Evolutionary conservation across 2,888 invertebrate genomes (phyloP).

Genomic region (Eilema griseolum): DNA sequence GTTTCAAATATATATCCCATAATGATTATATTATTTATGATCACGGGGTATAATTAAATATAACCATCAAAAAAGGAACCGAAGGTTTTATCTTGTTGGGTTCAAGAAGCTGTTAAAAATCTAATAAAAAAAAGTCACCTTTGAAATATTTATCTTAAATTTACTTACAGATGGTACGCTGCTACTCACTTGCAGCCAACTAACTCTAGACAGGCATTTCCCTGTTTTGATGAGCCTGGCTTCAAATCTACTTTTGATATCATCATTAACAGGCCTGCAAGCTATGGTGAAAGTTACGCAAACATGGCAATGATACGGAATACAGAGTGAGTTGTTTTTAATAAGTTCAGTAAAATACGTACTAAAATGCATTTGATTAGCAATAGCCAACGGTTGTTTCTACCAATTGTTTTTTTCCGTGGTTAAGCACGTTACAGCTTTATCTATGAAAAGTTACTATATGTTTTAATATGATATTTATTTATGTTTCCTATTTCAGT

Average conservation of each 20-base stretch:
- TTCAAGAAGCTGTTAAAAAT: background rate
- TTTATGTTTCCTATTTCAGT: slow-evolving; percentile 55
- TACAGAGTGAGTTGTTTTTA: slow-evolving; percentile 56
- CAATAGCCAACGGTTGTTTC: too few relatives aligned
- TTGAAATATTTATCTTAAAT: background rate
- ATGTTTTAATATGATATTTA: too few relatives aligned
- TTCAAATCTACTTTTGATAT: slow-evolving; percentile 88
- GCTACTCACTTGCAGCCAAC: slow-evolving; percentile 93
- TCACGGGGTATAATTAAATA: too few relatives aligned
- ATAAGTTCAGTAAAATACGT: background rate
- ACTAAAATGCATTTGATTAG: too few relatives aligned
- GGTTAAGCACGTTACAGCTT: too few relatives aligned
- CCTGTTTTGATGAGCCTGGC: slow-evolving; percentile 94
- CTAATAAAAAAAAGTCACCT: background rate
- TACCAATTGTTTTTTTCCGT: too few relatives aligned
- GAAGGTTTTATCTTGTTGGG: too few relatives aligned
- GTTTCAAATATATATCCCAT: too few relatives aligned
- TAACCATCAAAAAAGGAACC: too few relatives aligned
- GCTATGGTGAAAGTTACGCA: slow-evolving; percentile 70
- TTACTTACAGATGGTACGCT: slow-evolving; percentile 89
- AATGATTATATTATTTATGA: too few relatives aligned
- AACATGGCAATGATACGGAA: slow-evolving; percentile 68
- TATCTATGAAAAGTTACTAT: too few relatives aligned
- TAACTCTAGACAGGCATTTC: slow-evolving; percentile 92
- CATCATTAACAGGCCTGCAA: slow-evolving; percentile 69